Percentiles rank a stretch among this genome's conserved stretches.
phyloP scores from a whole-genome alignment of 2,888 invertebrate species.

The Bhutanitis thaidina region DNA sequence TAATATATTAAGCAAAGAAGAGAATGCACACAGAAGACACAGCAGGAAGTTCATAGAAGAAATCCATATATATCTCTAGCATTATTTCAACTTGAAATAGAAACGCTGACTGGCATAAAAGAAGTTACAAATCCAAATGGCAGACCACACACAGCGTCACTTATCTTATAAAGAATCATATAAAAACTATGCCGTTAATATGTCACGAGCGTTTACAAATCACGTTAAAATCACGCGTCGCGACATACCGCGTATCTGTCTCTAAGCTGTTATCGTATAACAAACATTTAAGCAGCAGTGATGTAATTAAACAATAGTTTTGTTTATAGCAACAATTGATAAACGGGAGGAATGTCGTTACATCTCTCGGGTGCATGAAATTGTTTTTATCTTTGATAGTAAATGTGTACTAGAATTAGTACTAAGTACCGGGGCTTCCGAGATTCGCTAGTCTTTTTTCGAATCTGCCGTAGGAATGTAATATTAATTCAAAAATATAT shows the following conservation, averaged over 20 bases:
- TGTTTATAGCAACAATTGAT: conserved; percentile 13
- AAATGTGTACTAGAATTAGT: no score
- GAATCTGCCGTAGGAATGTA: no score
- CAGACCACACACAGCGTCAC: neutral
- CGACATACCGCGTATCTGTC: conserved; percentile 2
- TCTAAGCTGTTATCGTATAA: conserved; percentile 16
- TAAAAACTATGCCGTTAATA: neutral
- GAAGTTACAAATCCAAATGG: no score
- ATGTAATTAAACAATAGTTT: conserved; percentile 19
- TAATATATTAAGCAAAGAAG: no score
- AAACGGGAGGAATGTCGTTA: conserved; percentile 8
- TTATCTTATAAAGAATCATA: neutral
- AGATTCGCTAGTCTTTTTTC: no score
- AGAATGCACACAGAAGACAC: no score
- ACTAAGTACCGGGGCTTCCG: no score
- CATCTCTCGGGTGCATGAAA: conserved; percentile 8
- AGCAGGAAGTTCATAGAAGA: no score
- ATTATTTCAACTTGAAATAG: no score
- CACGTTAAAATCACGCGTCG: conserved; percentile 18
- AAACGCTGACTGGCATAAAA: no score
- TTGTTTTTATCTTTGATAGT: neutral
- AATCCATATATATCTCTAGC: no score
- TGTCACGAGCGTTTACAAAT: neutral
- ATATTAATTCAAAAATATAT: no score
- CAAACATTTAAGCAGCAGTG: conserved; percentile 15